Conservation (phyloP, 2,113 vertebrate genomes). For the Platichthys stellatus region DNA sequence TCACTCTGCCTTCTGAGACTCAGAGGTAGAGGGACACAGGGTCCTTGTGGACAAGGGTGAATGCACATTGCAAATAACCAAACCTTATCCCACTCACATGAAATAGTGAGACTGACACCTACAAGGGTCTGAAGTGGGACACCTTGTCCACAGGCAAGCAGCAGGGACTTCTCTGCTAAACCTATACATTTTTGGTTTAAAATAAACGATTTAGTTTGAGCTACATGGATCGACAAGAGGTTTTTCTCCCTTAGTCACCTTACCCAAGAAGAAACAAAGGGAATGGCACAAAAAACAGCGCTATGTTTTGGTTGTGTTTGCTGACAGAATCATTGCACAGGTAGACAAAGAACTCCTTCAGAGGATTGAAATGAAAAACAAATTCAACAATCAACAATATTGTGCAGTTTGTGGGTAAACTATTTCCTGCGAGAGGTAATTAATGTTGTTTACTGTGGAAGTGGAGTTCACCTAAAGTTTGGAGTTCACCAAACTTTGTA, state of each 20-base stretch:
- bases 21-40: no score
- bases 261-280: background rate
- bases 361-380: background rate
- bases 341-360: no score
- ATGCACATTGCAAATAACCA: background rate
- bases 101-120: background rate
- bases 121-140: background rate
- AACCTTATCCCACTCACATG: background rate
- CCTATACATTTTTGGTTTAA: background rate
- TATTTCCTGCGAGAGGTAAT: background rate
- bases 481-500: background rate
- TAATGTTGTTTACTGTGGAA: background rate
- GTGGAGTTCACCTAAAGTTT: background rate
- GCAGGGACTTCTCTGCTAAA: background rate
- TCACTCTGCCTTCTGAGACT: no score
- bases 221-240: background rate
- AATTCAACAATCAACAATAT: background rate
- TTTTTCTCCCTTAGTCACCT: background rate
- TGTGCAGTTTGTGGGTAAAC: background rate
- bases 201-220: background rate
- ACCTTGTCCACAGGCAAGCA: background rate
- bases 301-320: background rate
- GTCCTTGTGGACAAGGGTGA: no score
- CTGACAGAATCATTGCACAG: no score
- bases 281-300: no score